Conservation (phyloP, 2,797 vertebrate genomes). For the Enteromius trimaculatus region DNA sequence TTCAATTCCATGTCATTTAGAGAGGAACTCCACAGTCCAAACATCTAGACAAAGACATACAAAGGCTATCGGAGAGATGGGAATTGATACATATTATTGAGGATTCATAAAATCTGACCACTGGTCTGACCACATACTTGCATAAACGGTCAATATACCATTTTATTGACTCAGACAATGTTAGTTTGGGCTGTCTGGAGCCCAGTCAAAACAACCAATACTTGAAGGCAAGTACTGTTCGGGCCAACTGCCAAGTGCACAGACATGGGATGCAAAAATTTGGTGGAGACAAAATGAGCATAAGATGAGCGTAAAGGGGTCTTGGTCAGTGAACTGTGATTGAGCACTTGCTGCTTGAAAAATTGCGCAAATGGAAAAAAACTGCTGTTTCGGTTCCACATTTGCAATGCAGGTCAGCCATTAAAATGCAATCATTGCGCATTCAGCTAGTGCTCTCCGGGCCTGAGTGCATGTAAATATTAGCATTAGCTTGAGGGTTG, state of each 20-base stretch:
- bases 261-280: background rate
- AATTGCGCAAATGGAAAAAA: slow-evolving; percentile 42
- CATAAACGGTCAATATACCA: slow-evolving; percentile 43
- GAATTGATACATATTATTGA: slow-evolving; percentile 32
- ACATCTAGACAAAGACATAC: slow-evolving; percentile 35
- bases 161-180: slow-evolving; percentile 33
- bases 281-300: background rate
- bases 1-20: slow-evolving; percentile 22
- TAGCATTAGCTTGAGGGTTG: slow-evolving; percentile 46
- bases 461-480: slow-evolving; percentile 63
- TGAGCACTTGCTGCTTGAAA: slow-evolving; percentile 27
- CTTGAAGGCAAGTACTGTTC: background rate
- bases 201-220: slow-evolving; percentile 35
- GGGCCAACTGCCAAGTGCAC: background rate
- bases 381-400: slow-evolving; percentile 34
- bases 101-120: slow-evolving; percentile 51
- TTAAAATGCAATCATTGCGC: slow-evolving; percentile 53
- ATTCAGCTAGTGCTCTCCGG: slow-evolving; percentile 27
- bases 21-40: slow-evolving; percentile 20
- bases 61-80: slow-evolving; percentile 10
- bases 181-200: slow-evolving; percentile 31
- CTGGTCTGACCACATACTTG: slow-evolving; percentile 42
- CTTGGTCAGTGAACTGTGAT: slow-evolving; percentile 9
- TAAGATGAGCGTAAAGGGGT: background rate
- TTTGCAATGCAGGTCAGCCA: slow-evolving; percentile 38